Evolutionary conservation across 2,797 vertebrate genomes (phyloP), one percentile per base, ranked within the genome.

Genomic region (Diceros bicornis): DNA sequence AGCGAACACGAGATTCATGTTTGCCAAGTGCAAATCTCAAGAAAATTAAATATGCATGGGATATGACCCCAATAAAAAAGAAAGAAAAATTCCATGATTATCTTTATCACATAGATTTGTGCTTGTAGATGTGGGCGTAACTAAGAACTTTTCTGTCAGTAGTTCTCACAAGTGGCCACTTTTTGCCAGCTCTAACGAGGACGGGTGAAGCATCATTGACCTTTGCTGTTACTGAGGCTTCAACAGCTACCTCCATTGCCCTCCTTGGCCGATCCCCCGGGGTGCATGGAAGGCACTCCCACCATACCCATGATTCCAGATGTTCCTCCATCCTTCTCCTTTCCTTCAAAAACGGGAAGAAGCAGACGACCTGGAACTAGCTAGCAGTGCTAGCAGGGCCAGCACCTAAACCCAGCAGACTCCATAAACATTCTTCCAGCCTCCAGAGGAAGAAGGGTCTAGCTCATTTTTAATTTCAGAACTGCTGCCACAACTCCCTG

Each of bases 381-480:
- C 41, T 41, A 41, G 41, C 41, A 41, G 41, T 41, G 41, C 41
- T 41, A 41, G 41, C 41, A 41, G 41, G 41, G 17, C 34, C 21
- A 94, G 75, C 55, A 87, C n/a, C 47, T 34, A 18, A 82, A 44
- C 84, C 50, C 55, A 82, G 50, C 3, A 82, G 11, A 55, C 21
- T 71, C 52, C 34, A 81, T 27, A 44, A 78, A 55, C 16, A 81
- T 12, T 79, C 52, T 72, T 69, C 9, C 57, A 44, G n/a, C 11
- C 27, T 89, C 16, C 52, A 27, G 10, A 85, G 52, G 17, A 86
- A 66, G 17, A 88, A 34, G 16, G 0, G 6, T 27, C 66, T 75
- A 57, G 64, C 68, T 91, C 10, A 21, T 74, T 96, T 83, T 96
- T 86, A 34, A 95, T 78, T 71, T 87, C 57, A 84, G 32, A 95